These are phyloP conservation scores for Lithophane leautieri DNA, from an alignment of 2,888 invertebrate species.

Conservation along the genomic window DNA sequence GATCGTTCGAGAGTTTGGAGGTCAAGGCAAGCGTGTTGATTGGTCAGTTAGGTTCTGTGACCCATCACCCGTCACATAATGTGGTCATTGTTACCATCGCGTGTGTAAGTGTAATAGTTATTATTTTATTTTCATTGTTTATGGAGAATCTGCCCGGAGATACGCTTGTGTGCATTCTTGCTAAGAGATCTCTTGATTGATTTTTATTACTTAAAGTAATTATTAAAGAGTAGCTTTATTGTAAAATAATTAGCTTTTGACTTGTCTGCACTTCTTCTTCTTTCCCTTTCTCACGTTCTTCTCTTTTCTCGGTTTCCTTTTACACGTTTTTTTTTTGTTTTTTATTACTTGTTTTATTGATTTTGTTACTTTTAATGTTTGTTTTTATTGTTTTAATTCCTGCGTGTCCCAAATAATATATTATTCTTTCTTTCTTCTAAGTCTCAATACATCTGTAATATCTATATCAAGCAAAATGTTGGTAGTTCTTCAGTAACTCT, in stretches of 20 bases:
- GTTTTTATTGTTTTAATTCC: too few relatives aligned
- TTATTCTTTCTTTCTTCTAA: too few relatives aligned
- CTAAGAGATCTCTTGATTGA: background rate
- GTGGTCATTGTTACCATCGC: conserved; percentile 51
- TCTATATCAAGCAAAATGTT: background rate
- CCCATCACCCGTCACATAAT: conserved; percentile 46
- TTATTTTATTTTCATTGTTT: conserved; percentile 24
- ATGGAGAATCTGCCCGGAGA: conserved; percentile 4
- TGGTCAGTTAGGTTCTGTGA: conserved; percentile 31
- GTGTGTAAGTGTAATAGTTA: conserved; percentile 11
- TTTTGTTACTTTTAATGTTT: too few relatives aligned
- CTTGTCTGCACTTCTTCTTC: background rate
- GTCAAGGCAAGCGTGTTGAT: conserved; percentile 55
- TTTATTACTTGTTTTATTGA: too few relatives aligned
- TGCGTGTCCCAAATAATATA: too few relatives aligned
- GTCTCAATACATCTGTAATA: background rate
- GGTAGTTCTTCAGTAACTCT: background rate
- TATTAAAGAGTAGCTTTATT: background rate
- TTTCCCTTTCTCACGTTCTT: too few relatives aligned
- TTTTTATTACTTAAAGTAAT: background rate
- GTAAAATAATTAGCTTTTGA: background rate
- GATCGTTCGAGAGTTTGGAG: conserved; percentile 45
- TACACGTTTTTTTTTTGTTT: too few relatives aligned
- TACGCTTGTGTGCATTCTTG: conserved; percentile 5
- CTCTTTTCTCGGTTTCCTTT: too few relatives aligned